Conservation (phyloP, 2,888 invertebrate species). For the Epiblema foenella region DNA sequence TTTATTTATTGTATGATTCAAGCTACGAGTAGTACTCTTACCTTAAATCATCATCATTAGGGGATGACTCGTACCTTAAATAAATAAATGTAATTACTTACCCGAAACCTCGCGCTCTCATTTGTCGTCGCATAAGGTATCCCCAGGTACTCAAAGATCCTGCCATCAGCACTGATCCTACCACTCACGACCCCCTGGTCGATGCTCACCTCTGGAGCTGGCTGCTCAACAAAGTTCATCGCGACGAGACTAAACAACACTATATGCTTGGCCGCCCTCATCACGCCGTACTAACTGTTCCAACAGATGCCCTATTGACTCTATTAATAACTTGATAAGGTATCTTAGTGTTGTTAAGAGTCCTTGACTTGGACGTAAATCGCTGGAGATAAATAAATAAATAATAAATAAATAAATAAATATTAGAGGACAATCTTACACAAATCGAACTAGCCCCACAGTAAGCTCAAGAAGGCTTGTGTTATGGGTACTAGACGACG, state of each 20-base stretch:
- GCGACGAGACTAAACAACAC: slow-evolving; percentile 70
- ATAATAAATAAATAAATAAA: too few species aligned
- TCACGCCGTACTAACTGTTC: slow-evolving; percentile 45
- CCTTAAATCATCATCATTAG: too few species aligned
- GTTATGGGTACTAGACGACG: too few species aligned
- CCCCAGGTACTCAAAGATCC: slow-evolving; percentile 73
- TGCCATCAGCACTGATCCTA: slow-evolving; percentile 70
- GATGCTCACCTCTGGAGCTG: slow-evolving; percentile 71
- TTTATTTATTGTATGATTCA: too few species aligned
- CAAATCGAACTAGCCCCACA: too few species aligned
- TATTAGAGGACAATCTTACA: too few species aligned
- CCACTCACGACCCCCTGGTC: slow-evolving; percentile 74
- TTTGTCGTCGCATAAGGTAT: slow-evolving; percentile 74
- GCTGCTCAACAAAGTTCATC: slow-evolving; percentile 74
- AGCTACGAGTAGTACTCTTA: too few species aligned
- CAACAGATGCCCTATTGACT: too few species aligned
- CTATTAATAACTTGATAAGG: slow-evolving; percentile 5
- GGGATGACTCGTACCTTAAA: too few species aligned
- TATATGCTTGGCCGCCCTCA: slow-evolving; percentile 64
- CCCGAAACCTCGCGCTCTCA: slow-evolving; percentile 62
- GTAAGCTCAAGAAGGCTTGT: too few species aligned
- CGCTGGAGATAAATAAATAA: too few species aligned
- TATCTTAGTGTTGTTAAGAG: neutral
- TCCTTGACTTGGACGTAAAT: neutral
- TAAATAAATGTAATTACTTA: slow-evolving; percentile 4